Evolutionary conservation across 2,888 invertebrate genomes (phyloP), one percentile per base, ranked within the genome.

Genomic region (Nemotelus nigrinus): DNA sequence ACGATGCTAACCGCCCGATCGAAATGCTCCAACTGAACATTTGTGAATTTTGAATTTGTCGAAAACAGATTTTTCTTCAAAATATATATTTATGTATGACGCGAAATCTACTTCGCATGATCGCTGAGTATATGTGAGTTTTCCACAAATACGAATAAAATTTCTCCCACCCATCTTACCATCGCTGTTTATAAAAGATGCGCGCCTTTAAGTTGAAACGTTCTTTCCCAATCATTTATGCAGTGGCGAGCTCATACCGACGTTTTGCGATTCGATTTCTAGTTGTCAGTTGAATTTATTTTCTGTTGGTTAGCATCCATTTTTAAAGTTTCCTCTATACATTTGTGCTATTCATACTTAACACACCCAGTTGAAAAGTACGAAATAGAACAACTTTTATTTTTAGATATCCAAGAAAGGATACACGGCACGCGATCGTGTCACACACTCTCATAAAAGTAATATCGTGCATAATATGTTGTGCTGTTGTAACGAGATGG

Each of bases 361-460:
- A 25, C 25, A 25, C 25, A 25, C 25, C 25, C 25, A 25, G 25
- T 25, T 25, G 25, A 58, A 58, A 58, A 58, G 39, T n/a, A 6
- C 58, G 5, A 58, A 8, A 58, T 6, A 53, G 6, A 53, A 53
- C 25, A 63, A 41, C 55, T 57, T 5, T 41, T 79, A 79, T 79
- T 78, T 79, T 79, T 87, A 81, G 82, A 47, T 79, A 88, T 85
- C 90, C 90, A 90, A 90, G 90, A 90, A 90, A 90, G 90, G 90
- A 88, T 74, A 74, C 89, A 88, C 86, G 88, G 86, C 80, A 81
- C 80, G 79, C 80, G 79, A 58, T 78, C 77, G 55, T 44, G 55
- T 70, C 70, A 70, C 47, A 70, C 70, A 68, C 55, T 25, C 25
- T 70, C 55, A 70, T 55, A 70, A 70, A 71, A 76, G 68, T 76